Conservation (phyloP, 2,113 vertebrate genomes). For the Empidonax alnorum region DNA sequence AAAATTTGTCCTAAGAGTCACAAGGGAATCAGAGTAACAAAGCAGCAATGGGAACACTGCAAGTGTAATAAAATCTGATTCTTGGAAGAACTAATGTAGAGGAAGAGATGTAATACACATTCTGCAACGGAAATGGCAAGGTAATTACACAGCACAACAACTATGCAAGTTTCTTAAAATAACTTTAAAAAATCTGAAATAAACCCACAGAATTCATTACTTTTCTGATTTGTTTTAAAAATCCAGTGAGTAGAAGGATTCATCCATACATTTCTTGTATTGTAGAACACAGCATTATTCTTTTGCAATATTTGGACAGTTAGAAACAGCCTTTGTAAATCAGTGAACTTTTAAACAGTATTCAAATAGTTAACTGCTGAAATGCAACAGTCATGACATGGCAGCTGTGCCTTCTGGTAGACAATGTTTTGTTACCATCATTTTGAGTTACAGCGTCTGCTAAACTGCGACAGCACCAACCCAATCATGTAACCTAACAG, state of each 20-base stretch:
- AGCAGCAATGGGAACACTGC: background rate
- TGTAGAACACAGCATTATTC: background rate
- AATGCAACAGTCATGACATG: background rate
- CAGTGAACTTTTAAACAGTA: background rate
- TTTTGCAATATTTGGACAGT: background rate
- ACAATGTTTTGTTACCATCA: background rate
- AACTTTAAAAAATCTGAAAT: background rate
- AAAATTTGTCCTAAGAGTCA: conserved; percentile 32
- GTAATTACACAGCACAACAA: background rate
- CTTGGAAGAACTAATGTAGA: background rate
- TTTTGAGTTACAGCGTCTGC: background rate
- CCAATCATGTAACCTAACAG: background rate
- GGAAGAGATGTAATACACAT: background rate
- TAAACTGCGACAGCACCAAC: background rate
- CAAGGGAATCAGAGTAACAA: background rate
- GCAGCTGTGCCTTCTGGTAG: background rate
- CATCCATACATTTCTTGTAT: background rate
- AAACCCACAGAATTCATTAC: background rate
- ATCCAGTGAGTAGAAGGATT: background rate
- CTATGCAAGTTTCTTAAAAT: background rate
- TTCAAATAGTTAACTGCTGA: background rate
- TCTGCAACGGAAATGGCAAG: background rate
- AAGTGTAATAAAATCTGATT: background rate
- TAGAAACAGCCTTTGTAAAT: background rate
- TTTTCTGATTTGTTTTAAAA: background rate